Conservation (phyloP, 2,888 invertebrate genomes). For the Neelides folsomi region DNA sequence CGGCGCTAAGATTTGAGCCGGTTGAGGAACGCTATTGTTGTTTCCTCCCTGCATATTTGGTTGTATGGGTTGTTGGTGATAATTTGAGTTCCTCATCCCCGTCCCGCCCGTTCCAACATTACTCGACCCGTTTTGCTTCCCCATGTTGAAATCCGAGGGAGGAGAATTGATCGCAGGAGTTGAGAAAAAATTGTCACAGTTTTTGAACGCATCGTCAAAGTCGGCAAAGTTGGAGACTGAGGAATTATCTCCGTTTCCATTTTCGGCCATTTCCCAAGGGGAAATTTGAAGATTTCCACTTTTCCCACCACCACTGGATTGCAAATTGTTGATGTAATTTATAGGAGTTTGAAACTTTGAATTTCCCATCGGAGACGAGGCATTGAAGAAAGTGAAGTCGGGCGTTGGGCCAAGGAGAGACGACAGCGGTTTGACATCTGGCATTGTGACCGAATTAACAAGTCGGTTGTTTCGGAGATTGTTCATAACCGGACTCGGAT, state of each 20-base stretch:
- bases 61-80: neutral
- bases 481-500: constrained; percentile 29
- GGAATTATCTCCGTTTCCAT: constrained; percentile 9
- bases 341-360: constrained; percentile 15
- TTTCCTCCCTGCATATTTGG: neutral
- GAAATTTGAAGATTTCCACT: constrained; percentile 9
- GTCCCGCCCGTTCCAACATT: neutral
- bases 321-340: constrained; percentile 27
- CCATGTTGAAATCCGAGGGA: constrained; percentile 1
- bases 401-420: constrained; percentile 36
- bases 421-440: constrained; percentile 38
- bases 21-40: neutral
- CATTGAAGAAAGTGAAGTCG: constrained; percentile 7
- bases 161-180: neutral
- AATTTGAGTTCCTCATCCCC: neutral
- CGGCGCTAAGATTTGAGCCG: neutral
- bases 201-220: constrained; percentile 23
- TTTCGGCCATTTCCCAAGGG: constrained; percentile 27
- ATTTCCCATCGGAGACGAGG: too few relatives aligned
- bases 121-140: constrained; percentile 2
- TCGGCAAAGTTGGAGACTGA: constrained; percentile 27
- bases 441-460: constrained; percentile 30
- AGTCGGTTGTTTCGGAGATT: constrained; percentile 25
- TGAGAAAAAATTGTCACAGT: neutral
- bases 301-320: neutral